Conservation (phyloP, 2,113 vertebrate species). For the Pomatostomus ruficeps region DNA sequence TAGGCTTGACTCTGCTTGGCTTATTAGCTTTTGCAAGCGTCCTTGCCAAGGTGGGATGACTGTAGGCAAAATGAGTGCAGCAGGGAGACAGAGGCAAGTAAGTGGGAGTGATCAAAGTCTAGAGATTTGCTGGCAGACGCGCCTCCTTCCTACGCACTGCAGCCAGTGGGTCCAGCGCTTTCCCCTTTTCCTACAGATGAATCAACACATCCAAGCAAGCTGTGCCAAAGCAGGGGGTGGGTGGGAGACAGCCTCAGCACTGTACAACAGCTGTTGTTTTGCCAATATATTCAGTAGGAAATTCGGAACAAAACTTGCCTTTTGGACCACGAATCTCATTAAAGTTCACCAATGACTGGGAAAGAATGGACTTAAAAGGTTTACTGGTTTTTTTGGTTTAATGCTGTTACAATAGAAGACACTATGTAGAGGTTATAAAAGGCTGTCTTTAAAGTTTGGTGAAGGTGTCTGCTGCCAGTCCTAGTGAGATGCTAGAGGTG, state of each 20-base stretch:
- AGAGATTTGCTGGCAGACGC: constrained; percentile 43
- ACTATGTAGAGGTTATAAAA: neutral
- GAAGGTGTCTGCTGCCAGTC: neutral
- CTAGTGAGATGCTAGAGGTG: neutral
- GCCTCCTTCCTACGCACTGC: constrained; percentile 45
- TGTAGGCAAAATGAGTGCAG: constrained; percentile 56
- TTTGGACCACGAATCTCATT: neutral
- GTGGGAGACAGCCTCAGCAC: constrained; percentile 26
- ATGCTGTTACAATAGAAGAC: neutral
- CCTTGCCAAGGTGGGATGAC: constrained; percentile 50
- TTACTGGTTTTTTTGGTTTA: neutral
- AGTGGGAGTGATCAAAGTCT: constrained; percentile 57
- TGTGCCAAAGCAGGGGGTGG: constrained; percentile 30
- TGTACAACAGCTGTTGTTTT: constrained; percentile 36
- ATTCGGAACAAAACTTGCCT: neutral
- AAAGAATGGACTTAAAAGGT: neutral
- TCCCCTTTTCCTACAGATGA: constrained; percentile 40
- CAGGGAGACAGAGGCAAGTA: constrained; percentile 51
- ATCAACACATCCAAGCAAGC: constrained; percentile 17
- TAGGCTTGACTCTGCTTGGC: constrained; percentile 47
- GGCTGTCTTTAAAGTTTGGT: neutral
- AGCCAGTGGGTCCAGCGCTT: constrained; percentile 52
- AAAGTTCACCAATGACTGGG: neutral
- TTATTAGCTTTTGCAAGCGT: constrained; percentile 27
- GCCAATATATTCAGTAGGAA: constrained; percentile 13